Evolutionary conservation across 1,140 invertebrate genomes (phyloP).

Genomic region (Leptinotarsa defecta): DNA sequence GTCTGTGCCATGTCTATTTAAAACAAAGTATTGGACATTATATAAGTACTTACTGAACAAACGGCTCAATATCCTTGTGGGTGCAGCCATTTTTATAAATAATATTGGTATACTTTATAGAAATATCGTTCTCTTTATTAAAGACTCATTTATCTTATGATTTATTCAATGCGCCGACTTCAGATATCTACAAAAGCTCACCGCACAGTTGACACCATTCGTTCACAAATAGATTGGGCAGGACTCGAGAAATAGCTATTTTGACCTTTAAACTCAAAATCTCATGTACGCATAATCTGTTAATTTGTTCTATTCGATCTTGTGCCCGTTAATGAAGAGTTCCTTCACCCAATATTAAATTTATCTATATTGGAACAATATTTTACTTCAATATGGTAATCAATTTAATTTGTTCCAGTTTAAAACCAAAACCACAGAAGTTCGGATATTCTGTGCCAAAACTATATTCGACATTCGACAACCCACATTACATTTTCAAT

Average conservation of each 20-base stretch:
- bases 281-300: neutral
- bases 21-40: constrained; percentile 33
- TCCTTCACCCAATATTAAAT: too few species aligned
- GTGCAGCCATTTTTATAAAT: constrained; percentile 35
- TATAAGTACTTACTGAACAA: constrained; percentile 44
- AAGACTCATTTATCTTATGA: neutral
- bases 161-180: neutral
- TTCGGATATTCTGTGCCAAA: too few species aligned
- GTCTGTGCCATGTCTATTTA: constrained; percentile 4
- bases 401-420: too few species aligned
- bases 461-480: too few species aligned
- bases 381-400: too few species aligned
- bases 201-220: constrained; percentile 12
- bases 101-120: neutral
- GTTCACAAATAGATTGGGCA: constrained; percentile 20
- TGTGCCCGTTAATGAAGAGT: too few species aligned
- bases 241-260: constrained; percentile 1
- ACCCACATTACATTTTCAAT: too few species aligned
- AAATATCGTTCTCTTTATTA: neutral
- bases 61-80: constrained; percentile 39
- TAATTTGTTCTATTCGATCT: neutral
- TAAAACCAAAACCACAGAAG: too few species aligned
- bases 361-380: too few species aligned
- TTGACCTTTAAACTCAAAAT: constrained; percentile 14
- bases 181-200: neutral